Evolutionary conservation across 1,140 invertebrate genomes (phyloP), one percentile per base, ranked within the genome.

Genomic region (Cepaea nemoralis): DNA sequence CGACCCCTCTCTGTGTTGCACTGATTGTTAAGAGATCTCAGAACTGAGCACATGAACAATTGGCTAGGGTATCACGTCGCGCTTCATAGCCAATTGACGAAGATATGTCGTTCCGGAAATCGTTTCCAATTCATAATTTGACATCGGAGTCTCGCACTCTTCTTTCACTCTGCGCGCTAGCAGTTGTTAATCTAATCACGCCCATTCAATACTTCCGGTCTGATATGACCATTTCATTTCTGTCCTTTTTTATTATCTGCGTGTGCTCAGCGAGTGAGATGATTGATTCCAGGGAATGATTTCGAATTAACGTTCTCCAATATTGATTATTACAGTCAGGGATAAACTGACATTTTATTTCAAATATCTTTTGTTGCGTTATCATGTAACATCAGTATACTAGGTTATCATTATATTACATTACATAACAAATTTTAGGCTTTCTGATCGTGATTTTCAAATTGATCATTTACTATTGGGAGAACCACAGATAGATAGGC

Each of bases 51-150:
- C 27, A 63, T 63, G 59, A 63, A n/a, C n/a, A 63, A 63, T 63
- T 63, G 59, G 59, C 27, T 31, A 31, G 59, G 27, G 59, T 63
- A 63, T 63, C 59, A 63, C 27, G 33, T 63, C 59, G 33, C n/a
- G n/a, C 59, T 63, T 63, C 59, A 63, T 63, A 63, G 59, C 59
- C 59, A 63, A 63, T 63, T 63, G 59, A 63, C 59, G 59, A 63
- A 31, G 59, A 63, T 63, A 31, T 63, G 59, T 31, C 59, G 59
- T 31, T 63, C 59, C n/a, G 59, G 59, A 63, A 63, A 63, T 63
- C 59, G 59, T 63, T 63, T 63, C 59, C 59, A 31, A 63, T 63
- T 63, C 27, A 63, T 63, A 63, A 63, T 63, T 63, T 63, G 59
- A 63, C n/a, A 63, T 16, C 2, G 27, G n/a, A 27, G 59, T 16